Base-by-base conservation (phyloP, 2,113 vertebrate species). In the Plecotus auritus region DNA sequence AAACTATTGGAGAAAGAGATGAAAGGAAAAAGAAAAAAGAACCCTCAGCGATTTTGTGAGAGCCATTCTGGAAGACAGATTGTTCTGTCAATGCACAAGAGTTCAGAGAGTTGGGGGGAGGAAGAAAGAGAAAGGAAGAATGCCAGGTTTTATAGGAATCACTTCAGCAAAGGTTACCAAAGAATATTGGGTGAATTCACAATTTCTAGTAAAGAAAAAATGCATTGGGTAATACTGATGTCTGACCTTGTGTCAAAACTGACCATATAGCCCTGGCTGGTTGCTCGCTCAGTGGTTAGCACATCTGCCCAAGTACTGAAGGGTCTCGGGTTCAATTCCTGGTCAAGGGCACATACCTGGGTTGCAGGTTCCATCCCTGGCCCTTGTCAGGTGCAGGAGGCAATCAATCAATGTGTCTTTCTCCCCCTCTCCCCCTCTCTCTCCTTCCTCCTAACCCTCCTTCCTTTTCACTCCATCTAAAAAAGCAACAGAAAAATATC, bases 131-230 rank as follows among this genome's bases (percentile, higher is more conserved):
- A 80, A 84, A 54, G 16, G 2, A 42, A 73, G 66, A 84, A 1
- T 0, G 0, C 54, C 47, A 42, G 22, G 45, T 66, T 88, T 90
- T 32, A 49, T 0, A 81, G 35, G 54, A 76, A 70, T 85, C 32
- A 86, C 49, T 90, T 69, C 64, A 17, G 61, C n/a, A 56, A 56
- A 74, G 13, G 7, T 85, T 77, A 88, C 3, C 17, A 51, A 61
- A 90, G 59, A 82, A 66, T 56, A 90, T 11, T 18, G 40, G 61
- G 51, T 30, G 91, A 85, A 90, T 59, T 35, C n/a, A 47, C 7
- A 77, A 77, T 91, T 88, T 93, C 59, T 82, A 73, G 4, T 40
- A 94, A 80, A 78, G n/a, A 14, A 90, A n/a, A 77, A 87, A 80
- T 47, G 11, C 22, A 82, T 5, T 30, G 59, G 40, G 22, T 22